Evolutionary conservation across 2,888 invertebrate genomes (phyloP), one percentile per base, ranked within the genome.

Genomic region (Aleiodes leptofemur): DNA sequence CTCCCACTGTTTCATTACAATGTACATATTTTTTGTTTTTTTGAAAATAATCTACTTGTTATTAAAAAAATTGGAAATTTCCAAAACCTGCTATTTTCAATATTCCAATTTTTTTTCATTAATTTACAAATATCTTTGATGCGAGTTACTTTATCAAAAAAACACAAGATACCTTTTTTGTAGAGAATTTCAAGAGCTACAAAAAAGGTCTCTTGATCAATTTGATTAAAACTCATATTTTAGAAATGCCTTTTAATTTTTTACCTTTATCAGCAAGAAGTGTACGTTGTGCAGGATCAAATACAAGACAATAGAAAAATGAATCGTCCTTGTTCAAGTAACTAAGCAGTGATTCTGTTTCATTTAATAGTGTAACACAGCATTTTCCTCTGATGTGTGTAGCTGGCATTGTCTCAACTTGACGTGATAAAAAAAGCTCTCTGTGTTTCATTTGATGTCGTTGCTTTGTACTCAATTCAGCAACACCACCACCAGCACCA

Each of bases 351-450:
- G 97, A 96, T 92, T 99, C 99, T 76, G 98, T 98, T 93, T 99
- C 99, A 92, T 99, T 99, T 91, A 99, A 95, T 86, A 99, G 93
- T 83, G 98, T 98, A 86, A 99, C 99, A 84, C 96, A 96, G 92
- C 99, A 99, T 93, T 99, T 99, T 90, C 98, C 99, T 89, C 99
- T 94, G 87, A 99, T 99, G 92, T 98, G 97, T 78, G 98, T 99
- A 83, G 99, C 99, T 78, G 99, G 98, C 90, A 99, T 92, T 77
- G 98, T 98, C 91, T 99, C 99, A 86, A 98, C 97, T 92, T 97
- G 96, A 85, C 99, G 94, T 69, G 99, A 98, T 82, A 99, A 93
- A 92, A 99, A 99, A 88, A 99, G 92, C 91, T 99, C 99, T 86
- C 98, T 94, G 90, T 99, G 99, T 90, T 97, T 97, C 90, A 98